phyloP scores from a whole-genome alignment of 2,113 vertebrate genomes.

The Heterotilapia buettikoferi region DNA sequence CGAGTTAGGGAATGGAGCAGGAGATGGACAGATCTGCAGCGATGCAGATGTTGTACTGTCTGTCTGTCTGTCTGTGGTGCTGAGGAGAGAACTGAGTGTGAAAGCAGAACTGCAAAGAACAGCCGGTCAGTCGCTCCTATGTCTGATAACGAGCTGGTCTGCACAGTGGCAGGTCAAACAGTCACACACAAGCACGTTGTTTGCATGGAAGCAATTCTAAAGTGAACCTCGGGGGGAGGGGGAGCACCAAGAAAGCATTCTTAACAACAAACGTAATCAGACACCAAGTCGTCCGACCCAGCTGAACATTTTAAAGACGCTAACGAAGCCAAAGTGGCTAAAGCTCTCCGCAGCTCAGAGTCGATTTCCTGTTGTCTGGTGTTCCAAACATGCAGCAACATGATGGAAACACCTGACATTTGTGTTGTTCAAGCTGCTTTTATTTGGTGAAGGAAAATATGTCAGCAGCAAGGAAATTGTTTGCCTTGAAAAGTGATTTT shows the following conservation, averaged over 20 bases:
- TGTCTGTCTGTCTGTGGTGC: not conserved
- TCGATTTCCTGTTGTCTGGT: not conserved
- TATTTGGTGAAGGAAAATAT: not conserved
- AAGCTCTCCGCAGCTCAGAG: not conserved
- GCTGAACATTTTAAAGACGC: accelerated
- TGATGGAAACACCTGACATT: accelerated
- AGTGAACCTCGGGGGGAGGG: not conserved
- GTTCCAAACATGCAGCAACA: not conserved
- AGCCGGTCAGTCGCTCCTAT: not conserved
- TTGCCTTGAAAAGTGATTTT: not conserved
- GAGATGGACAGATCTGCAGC: not conserved
- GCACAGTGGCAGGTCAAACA: accelerated
- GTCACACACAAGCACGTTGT: not conserved
- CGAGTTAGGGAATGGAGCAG: accelerated
- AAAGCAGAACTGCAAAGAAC: not conserved
- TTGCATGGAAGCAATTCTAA: not conserved
- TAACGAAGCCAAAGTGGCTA: not conserved
- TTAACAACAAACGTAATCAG: not conserved
- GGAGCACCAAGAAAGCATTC: not conserved
- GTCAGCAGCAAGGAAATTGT: not conserved
- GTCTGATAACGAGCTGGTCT: not conserved
- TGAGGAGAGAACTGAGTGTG: not conserved
- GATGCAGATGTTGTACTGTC: not conserved
- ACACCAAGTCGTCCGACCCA: accelerated
- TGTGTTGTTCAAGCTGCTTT: not conserved